Percentiles rank a stretch among this genome's conserved stretches.
Evolutionary conservation across 1,140 invertebrate species (phyloP).

Genomic region (Drosophila mayri): DNA sequence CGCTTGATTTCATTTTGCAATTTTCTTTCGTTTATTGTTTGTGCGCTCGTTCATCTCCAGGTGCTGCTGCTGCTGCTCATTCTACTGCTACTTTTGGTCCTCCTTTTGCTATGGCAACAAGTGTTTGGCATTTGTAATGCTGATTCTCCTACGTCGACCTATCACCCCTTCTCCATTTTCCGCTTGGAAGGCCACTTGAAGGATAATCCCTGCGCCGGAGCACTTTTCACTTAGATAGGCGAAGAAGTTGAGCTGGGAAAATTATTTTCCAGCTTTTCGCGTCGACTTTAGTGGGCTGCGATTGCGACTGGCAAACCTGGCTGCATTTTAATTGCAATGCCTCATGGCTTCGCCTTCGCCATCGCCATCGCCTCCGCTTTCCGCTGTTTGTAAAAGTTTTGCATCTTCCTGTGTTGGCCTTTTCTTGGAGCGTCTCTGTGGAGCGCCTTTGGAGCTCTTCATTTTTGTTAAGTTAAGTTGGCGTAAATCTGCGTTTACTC

Average conservation of each 20-base stretch:
- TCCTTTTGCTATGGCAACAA: slow-evolving; percentile 30
- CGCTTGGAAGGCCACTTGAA: slow-evolving; percentile 46
- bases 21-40: slow-evolving; percentile 43
- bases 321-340: slow-evolving; percentile 71
- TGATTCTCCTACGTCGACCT: slow-evolving; percentile 17
- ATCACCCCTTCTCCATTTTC: slow-evolving; percentile 22
- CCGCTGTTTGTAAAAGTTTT: slow-evolving; percentile 58
- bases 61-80: not conserved
- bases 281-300: slow-evolving; percentile 1
- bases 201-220: slow-evolving; percentile 35
- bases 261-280: slow-evolving; percentile 69
- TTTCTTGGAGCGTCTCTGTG: slow-evolving; percentile 2
- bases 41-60: slow-evolving; percentile 30
- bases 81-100: not conserved
- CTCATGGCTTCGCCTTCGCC: too few species aligned
- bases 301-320: slow-evolving; percentile 21
- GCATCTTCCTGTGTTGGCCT: slow-evolving; percentile 38
- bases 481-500: slow-evolving; percentile 40
- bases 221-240: slow-evolving; percentile 45
- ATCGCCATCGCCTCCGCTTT: not conserved
- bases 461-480: slow-evolving; percentile 55
- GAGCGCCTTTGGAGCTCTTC: slow-evolving; percentile 10
- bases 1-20: slow-evolving; percentile 47
- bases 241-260: slow-evolving; percentile 50
- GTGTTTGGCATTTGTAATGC: slow-evolving; percentile 42